These are phyloP conservation scores for Sebastes minor DNA, from an alignment of 2,797 vertebrate genomes.

Conservation along the genomic window DNA sequence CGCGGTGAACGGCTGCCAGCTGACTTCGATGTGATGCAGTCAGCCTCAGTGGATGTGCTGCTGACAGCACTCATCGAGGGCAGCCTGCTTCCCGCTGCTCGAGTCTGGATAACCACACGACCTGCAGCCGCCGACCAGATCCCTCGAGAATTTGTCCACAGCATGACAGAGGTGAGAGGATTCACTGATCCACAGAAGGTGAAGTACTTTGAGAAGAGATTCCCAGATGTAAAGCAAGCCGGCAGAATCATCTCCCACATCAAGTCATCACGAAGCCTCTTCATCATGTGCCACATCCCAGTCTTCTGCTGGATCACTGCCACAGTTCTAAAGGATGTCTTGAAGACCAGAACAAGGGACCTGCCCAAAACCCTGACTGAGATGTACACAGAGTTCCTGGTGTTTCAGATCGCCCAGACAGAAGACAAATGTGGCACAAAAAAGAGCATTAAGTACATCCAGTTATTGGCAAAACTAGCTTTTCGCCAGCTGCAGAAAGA, in stretches of 20 bases:
- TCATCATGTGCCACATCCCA: slow-evolving; percentile 38
- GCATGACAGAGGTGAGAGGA: slow-evolving; percentile 5
- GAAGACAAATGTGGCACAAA: neutral
- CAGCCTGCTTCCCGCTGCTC: slow-evolving; percentile 6
- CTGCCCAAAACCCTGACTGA: slow-evolving; percentile 25
- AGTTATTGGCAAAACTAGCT: slow-evolving; percentile 13
- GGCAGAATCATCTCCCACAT: neutral
- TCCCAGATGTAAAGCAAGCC: neutral
- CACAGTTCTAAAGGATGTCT: slow-evolving; percentile 3
- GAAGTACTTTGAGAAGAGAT: neutral
- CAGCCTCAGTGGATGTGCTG: neutral
- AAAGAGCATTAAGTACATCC: neutral
- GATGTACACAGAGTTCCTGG: slow-evolving; percentile 28
- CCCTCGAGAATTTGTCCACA: neutral
- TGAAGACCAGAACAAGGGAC: neutral
- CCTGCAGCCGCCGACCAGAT: neutral
- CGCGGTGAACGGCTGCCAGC: too few relatives aligned
- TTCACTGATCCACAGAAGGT: slow-evolving; percentile 15
- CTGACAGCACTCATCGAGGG: neutral
- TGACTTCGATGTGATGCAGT: neutral
- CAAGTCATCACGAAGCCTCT: neutral
- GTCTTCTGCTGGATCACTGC: slow-evolving; percentile 36
- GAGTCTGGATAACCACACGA: slow-evolving; percentile 7
- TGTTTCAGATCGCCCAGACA: slow-evolving; percentile 5
- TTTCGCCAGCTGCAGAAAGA: slow-evolving; percentile 14